These are phyloP conservation scores for Cephalopholis sonnerati DNA, from an alignment of 2,113 vertebrate genomes.

Conservation along the genomic window DNA sequence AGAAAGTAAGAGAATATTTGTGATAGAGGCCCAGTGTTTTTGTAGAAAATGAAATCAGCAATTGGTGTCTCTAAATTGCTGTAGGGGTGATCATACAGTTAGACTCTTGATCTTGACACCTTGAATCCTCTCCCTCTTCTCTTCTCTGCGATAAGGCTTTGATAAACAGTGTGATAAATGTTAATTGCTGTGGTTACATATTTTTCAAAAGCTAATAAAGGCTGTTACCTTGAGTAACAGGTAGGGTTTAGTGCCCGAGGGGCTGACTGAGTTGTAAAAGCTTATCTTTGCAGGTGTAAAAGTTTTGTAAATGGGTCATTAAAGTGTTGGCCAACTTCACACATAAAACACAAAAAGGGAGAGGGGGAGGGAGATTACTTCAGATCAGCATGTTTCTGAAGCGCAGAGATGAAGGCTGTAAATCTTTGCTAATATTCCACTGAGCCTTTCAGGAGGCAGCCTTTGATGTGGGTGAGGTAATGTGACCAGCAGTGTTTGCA, in stretches of 20 bases:
- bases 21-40: neutral
- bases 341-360: conserved; percentile 65
- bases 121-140: conserved; percentile 25
- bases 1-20: neutral
- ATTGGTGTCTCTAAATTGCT: conserved; percentile 40
- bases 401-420: conserved; percentile 74
- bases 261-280: conserved; percentile 73
- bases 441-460: conserved; percentile 78
- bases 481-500: conserved; percentile 83
- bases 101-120: conserved; percentile 67
- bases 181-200: conserved; percentile 68
- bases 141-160: conserved; percentile 61
- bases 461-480: conserved; percentile 87
- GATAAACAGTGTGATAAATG: conserved; percentile 76
- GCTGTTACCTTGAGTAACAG: conserved; percentile 66
- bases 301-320: conserved; percentile 83
- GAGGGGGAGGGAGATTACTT: conserved; percentile 69
- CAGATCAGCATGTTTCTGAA: conserved; percentile 80
- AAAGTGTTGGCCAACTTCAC: conserved; percentile 79
- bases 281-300: conserved; percentile 83
- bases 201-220: conserved; percentile 77
- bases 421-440: conserved; percentile 82
- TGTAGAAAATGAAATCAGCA: conserved; percentile 25
- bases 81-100: conserved; percentile 35
- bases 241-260: conserved; percentile 58